Evolutionary conservation across 2,888 invertebrate species (phyloP), one percentile per base, ranked within the genome.

Genomic region (Odontocerum albicorne): DNA sequence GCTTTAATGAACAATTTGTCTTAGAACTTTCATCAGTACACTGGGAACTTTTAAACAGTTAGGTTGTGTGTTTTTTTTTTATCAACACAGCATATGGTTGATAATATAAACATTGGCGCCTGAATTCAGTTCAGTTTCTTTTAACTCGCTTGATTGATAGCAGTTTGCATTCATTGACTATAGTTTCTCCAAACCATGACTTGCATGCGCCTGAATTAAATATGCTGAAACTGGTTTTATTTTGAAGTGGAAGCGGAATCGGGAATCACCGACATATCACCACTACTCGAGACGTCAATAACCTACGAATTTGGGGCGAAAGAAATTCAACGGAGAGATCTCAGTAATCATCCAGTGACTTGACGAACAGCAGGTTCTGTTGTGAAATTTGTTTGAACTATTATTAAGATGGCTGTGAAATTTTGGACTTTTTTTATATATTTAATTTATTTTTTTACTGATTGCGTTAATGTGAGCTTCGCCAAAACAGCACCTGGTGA

Each of bases 401-500:
- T 12, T 33, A 7, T 27, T 27, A 27, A 22, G 12, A 44, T 44
- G 44, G 12, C 19, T 8, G 7, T 16, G 10, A 44, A 7, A 33
- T 12, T 12, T 16, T 13, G 21, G 7, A 10, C 13, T 43, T 13
- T 12, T 7, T 13, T 12, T 27, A 44, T 19, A n/a, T 19, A 39
- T 12, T 40, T 49, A 8, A 6, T 31, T 16, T 12, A 32, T 44
- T 31, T 19, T 7, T 42, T 46, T 13, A 27, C 38, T 45, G 45
- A 15, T 35, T 39, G 32, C 32, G 15, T 43, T 22, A 12, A 2
- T 8, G 13, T 42, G 16, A 10, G 32, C 15, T 16, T 16, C 13
- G 51, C 55, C 3, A 57, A 54, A 55, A 60, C 60, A 20, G 57
- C 60, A 6, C 57, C 57, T 16, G 60, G 60, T 60, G 21, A 55